A percentile compares a stretch with the other conserved stretches of the same genome.
Evolutionary conservation across 2,797 vertebrate species (phyloP).

Genomic region (Remorina albescens): DNA sequence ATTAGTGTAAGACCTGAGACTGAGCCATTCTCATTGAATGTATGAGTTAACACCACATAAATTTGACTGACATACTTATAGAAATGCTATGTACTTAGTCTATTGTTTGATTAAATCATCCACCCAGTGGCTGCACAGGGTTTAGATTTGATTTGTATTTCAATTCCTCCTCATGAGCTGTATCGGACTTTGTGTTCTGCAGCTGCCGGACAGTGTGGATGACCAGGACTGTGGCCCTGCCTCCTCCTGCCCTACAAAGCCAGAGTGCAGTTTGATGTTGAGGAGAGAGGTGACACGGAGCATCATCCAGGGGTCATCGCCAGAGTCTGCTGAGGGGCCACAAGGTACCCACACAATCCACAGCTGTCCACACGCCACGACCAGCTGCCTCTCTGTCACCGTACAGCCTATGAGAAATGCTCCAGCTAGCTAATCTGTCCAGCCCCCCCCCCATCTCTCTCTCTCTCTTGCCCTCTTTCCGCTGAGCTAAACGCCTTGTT

Average conservation of each 20-base stretch:
- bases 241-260: conserved; percentile 53
- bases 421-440: conserved; percentile 68
- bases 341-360: conserved; percentile 45
- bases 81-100: conserved; percentile 3
- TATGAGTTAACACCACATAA: conserved; percentile 2
- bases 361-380: conserved; percentile 65
- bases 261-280: conserved; percentile 21
- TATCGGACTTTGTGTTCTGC: conserved; percentile 55
- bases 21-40: conserved; percentile 1
- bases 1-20: conserved; percentile 7
- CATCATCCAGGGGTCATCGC: conserved; percentile 61
- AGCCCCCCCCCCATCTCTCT: conserved; percentile 31
- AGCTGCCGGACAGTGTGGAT: conserved; percentile 46
- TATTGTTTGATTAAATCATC: conserved; percentile 9
- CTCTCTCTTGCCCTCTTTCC: conserved; percentile 46
- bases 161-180: conserved; percentile 47
- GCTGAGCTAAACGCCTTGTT: conserved; percentile 76
- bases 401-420: conserved; percentile 56
- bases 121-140: background rate
- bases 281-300: conserved; percentile 34
- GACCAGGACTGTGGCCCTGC: conserved; percentile 59
- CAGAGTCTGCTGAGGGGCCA: conserved; percentile 48
- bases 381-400: conserved; percentile 60
- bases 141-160: conserved; percentile 35
- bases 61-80: background rate